Conservation (phyloP, 2,113 vertebrate genomes). For the Tringa solitaria region DNA sequence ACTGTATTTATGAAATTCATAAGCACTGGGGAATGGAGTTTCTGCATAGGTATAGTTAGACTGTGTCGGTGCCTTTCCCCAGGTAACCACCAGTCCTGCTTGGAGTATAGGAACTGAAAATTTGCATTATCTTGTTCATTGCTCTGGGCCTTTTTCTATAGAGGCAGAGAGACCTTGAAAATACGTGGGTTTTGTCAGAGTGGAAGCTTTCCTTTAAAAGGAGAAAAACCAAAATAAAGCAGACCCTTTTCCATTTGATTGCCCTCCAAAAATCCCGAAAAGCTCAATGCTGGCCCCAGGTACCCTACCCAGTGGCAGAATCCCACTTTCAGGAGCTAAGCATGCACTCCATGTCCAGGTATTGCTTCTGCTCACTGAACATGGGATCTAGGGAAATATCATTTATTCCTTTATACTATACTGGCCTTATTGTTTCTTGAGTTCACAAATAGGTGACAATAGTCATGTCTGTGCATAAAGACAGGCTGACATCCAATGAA, state of each 20-base stretch:
- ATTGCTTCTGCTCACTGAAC: background rate
- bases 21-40: background rate
- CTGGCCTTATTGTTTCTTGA: background rate
- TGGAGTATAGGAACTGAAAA: background rate
- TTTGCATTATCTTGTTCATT: background rate
- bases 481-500: background rate
- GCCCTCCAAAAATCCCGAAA: rapidly evolving
- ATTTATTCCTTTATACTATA: background rate
- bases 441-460: background rate
- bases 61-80: background rate
- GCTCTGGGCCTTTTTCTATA: background rate
- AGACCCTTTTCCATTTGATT: background rate
- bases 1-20: background rate
- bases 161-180: background rate
- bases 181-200: background rate
- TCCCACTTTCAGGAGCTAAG: background rate
- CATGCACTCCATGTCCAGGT: background rate
- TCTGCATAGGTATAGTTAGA: background rate
- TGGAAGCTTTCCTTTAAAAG: background rate
- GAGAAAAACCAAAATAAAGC: background rate
- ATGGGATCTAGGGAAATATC: background rate
- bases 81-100: background rate
- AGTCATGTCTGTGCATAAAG: background rate
- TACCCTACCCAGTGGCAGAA: background rate
- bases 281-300: background rate